These are phyloP conservation scores for Malaclemys terrapin DNA, from an alignment of 2,113 vertebrate genomes.

Conservation along the genomic window DNA sequence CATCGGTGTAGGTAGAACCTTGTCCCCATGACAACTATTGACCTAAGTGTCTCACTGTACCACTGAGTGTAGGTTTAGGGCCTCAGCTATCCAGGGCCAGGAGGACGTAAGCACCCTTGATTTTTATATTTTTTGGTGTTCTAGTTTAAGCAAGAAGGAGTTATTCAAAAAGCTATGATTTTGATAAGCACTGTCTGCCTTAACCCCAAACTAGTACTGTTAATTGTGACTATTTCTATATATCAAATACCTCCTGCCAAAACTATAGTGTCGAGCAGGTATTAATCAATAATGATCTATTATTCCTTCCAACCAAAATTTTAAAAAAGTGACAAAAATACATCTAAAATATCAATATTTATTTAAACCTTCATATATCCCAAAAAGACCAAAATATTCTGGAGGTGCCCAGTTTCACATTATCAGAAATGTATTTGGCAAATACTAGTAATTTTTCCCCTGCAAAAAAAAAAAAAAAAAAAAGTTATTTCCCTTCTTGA, in stretches of 20 bases:
- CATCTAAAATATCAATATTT: slow-evolving; percentile 4
- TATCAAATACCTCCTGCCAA: background rate
- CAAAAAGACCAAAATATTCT: slow-evolving; percentile 29
- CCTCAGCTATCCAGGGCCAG: background rate
- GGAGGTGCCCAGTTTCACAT: slow-evolving; percentile 16
- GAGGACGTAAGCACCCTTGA: background rate
- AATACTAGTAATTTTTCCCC: background rate
- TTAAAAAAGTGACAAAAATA: slow-evolving; percentile 13
- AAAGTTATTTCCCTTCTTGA: background rate
- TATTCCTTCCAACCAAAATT: background rate
- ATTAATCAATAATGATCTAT: slow-evolving; percentile 7
- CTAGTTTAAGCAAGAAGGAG: background rate
- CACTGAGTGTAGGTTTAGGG: background rate
- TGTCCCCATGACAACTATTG: background rate
- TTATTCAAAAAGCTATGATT: background rate
- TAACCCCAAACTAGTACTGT: background rate
- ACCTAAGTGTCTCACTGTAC: background rate
- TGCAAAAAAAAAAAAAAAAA: background rate
- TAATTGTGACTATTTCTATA: background rate
- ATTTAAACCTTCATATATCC: slow-evolving; percentile 1
- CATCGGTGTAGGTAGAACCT: background rate
- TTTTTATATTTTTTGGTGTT: slow-evolving; percentile 33
- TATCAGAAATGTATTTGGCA: slow-evolving; percentile 53
- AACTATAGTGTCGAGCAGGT: background rate
- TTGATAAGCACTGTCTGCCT: background rate